Evolutionary conservation across 2,113 vertebrate species (phyloP).

Genomic region (Oryzias celebensis): DNA sequence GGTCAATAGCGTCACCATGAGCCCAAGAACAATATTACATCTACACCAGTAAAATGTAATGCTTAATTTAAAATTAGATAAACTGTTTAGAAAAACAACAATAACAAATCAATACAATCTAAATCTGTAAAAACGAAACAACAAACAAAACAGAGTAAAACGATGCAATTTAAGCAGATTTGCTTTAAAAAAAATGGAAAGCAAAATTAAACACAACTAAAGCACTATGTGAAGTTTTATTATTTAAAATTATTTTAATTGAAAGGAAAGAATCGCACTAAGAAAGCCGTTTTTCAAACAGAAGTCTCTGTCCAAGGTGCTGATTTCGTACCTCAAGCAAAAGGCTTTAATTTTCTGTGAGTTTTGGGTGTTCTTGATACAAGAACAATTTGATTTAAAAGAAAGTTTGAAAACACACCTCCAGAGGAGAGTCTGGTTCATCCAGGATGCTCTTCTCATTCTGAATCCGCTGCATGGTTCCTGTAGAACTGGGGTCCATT

Average conservation of each 20-base stretch:
- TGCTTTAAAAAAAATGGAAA: no score
- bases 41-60: neutral
- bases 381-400: neutral
- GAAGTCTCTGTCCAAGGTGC: neutral
- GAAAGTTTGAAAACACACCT: constrained; percentile 15
- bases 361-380: no score
- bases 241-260: no score
- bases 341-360: neutral
- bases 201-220: no score
- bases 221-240: no score
- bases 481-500: neutral
- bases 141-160: no score
- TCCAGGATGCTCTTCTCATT: constrained; percentile 31
- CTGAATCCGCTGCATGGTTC: neutral
- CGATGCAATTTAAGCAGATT: no score
- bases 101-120: neutral
- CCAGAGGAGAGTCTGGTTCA: constrained; percentile 42
- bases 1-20: constrained; percentile 41
- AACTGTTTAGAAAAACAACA: neutral
- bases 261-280: no score
- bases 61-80: neutral
- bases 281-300: no score
- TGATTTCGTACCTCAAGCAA: neutral
- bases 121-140: no score
- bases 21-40: constrained; percentile 15